Conservation (phyloP, 2,113 vertebrate species). For the Lichenostomus cassidix region DNA sequence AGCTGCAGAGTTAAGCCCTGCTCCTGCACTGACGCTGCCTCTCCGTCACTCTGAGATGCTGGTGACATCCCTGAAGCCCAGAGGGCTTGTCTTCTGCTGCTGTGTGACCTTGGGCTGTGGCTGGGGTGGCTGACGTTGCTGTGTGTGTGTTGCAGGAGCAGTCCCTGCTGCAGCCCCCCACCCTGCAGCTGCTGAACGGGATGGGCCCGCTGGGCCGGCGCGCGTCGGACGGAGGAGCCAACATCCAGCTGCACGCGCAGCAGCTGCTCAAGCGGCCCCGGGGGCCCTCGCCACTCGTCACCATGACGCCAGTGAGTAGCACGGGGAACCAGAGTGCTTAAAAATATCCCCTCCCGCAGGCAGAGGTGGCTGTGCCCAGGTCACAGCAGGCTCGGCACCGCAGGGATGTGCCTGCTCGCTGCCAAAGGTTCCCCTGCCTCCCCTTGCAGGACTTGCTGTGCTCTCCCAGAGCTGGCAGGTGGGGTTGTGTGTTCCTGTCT, state of each 20-base stretch:
- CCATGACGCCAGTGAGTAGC: slow-evolving; percentile 89
- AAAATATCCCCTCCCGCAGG: neutral
- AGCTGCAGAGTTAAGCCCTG: neutral
- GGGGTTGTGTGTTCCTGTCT: neutral
- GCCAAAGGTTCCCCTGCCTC: neutral
- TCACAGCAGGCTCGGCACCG: fast-evolving
- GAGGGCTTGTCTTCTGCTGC: fast-evolving
- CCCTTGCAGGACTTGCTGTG: fast-evolving
- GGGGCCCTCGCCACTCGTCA: slow-evolving; percentile 92
- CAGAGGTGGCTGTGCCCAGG: neutral
- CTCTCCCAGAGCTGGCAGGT: neutral
- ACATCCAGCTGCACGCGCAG: slow-evolving; percentile 96
- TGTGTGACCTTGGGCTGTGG: fast-evolving
- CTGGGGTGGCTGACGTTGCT: fast-evolving
- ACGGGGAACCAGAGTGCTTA: neutral
- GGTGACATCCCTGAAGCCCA: neutral
- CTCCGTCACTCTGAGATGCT: fast-evolving
- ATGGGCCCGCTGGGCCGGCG: slow-evolving; percentile 97
- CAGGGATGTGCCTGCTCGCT: neutral
- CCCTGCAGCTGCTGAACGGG: slow-evolving; percentile 94
- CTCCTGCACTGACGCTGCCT: fast-evolving
- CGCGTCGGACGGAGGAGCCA: slow-evolving; percentile 95
- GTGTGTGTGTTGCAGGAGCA: slow-evolving; percentile 82
- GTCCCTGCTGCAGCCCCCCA: slow-evolving; percentile 94
- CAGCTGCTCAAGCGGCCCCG: slow-evolving; percentile 93